These are phyloP conservation scores for Branchipolynoe longqiensis DNA, from an alignment of 2,888 invertebrate species.

Conservation along the genomic window DNA sequence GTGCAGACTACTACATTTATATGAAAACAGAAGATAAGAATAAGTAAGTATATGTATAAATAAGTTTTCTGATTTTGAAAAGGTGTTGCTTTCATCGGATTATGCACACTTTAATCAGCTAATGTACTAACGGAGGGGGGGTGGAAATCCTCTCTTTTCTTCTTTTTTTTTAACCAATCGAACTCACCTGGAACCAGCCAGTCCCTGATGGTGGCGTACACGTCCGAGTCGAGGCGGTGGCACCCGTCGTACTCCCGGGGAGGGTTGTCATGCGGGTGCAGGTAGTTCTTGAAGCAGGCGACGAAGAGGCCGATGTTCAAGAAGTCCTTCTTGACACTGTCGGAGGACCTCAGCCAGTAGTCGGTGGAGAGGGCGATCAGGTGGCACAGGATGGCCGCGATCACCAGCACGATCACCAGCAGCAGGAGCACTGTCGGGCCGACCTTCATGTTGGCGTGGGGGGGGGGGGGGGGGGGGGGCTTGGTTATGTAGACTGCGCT, in stretches of 20 bases:
- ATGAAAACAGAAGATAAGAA: too few species aligned
- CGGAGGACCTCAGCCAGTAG: slow-evolving; percentile 66
- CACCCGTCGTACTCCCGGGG: slow-evolving; percentile 67
- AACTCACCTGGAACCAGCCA: slow-evolving; percentile 71
- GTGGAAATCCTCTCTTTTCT: too few species aligned
- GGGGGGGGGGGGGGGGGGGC: slow-evolving; percentile 21
- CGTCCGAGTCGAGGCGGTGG: slow-evolving; percentile 66
- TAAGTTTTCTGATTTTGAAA: too few species aligned
- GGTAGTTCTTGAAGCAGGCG: slow-evolving; percentile 69
- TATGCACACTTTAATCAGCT: too few species aligned
- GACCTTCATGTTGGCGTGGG: slow-evolving; percentile 7
- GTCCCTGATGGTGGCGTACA: slow-evolving; percentile 65
- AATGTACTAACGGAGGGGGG: too few species aligned
- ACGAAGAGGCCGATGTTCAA: slow-evolving; percentile 68
- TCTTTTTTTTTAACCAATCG: too few species aligned
- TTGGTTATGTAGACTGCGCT: too few species aligned
- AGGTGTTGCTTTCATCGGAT: too few species aligned
- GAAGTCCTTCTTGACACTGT: slow-evolving; percentile 63
- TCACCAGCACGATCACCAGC: slow-evolving; percentile 64
- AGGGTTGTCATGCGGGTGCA: slow-evolving; percentile 67
- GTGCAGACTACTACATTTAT: too few species aligned
- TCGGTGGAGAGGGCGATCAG: slow-evolving; percentile 67
- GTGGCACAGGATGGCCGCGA: slow-evolving; percentile 67
- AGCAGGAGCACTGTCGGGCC: slow-evolving; percentile 61
- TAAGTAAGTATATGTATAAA: too few species aligned